These are phyloP conservation scores for Dascillus cervinus DNA, from an alignment of 2,888 invertebrate species.

Conservation along the genomic window DNA sequence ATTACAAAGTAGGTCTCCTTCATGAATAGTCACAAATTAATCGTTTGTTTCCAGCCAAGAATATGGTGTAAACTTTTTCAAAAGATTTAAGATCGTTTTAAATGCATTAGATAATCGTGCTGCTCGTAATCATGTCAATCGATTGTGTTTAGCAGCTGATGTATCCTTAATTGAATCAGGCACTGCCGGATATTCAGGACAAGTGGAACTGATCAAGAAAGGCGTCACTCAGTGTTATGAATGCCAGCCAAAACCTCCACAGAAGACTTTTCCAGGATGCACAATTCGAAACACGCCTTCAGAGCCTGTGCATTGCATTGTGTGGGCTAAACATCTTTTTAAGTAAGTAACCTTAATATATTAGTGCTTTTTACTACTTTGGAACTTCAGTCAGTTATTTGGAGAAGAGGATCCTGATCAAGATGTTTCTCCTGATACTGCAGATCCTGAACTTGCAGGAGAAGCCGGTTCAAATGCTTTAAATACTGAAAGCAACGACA, in stretches of 20 bases:
- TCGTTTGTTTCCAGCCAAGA: slow-evolving; percentile 56
- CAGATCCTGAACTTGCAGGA: slow-evolving; percentile 85
- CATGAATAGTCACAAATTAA: slow-evolving; percentile 5
- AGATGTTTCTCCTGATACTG: slow-evolving; percentile 95
- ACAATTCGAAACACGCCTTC: slow-evolving; percentile 99
- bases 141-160: slow-evolving; percentile 94
- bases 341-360: slow-evolving; percentile 55
- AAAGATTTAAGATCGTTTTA: slow-evolving; percentile 83
- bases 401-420: slow-evolving; percentile 95
- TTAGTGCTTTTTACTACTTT: neutral
- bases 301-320: slow-evolving; percentile 98
- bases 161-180: slow-evolving; percentile 95
- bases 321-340: slow-evolving; percentile 99
- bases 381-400: slow-evolving; percentile 73
- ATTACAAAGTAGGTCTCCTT: slow-evolving; percentile 68
- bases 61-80: slow-evolving; percentile 86
- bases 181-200: slow-evolving; percentile 94
- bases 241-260: slow-evolving; percentile 84
- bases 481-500: slow-evolving; percentile 32
- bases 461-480: slow-evolving; percentile 56
- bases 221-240: slow-evolving; percentile 94
- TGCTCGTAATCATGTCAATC: slow-evolving; percentile 96
- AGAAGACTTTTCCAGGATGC: slow-evolving; percentile 94
- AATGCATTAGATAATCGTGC: slow-evolving; percentile 96
- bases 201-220: slow-evolving; percentile 83